phyloP scores from a whole-genome alignment of 2,888 invertebrate species.

The Pterostichus niger region DNA sequence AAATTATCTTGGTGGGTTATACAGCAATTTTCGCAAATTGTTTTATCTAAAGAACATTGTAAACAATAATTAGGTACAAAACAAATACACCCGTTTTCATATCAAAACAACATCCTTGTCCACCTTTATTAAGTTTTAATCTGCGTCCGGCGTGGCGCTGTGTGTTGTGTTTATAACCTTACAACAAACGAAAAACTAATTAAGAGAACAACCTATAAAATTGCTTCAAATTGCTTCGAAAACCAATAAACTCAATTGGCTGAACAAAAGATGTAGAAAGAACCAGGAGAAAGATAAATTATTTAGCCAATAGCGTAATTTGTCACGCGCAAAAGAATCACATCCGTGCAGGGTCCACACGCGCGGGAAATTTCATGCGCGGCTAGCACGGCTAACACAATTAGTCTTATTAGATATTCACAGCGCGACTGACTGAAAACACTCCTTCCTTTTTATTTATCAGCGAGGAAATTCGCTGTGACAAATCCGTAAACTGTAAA shows the following conservation, averaged over 20 bases:
- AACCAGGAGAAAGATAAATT: constrained; percentile 43
- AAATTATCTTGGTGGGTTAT: too few species aligned
- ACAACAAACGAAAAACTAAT: constrained; percentile 3
- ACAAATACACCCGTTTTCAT: too few species aligned
- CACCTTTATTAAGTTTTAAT: too few species aligned
- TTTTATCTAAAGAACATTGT: too few species aligned
- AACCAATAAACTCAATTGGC: constrained; percentile 39
- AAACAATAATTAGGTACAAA: too few species aligned
- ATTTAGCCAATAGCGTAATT: constrained; percentile 47
- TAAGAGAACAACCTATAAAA: constrained; percentile 44
- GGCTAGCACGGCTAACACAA: constrained; percentile 30
- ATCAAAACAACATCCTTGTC: too few species aligned
- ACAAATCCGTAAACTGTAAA: constrained; percentile 34
- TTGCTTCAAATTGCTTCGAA: neutral
- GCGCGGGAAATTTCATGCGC: neutral
- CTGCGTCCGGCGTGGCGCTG: too few species aligned
- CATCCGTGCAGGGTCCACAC: neutral
- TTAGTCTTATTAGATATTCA: constrained; percentile 53
- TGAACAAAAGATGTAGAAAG: constrained; percentile 39
- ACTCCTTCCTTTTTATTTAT: constrained; percentile 41
- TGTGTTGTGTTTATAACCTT: too few species aligned
- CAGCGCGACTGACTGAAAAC: constrained; percentile 2
- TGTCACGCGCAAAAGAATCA: constrained; percentile 37
- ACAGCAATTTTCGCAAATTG: too few species aligned
- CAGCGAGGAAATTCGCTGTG: constrained; percentile 37